Conservation (phyloP, 2,797 vertebrate species). For the Poeciliopsis paucimaculata region DNA sequence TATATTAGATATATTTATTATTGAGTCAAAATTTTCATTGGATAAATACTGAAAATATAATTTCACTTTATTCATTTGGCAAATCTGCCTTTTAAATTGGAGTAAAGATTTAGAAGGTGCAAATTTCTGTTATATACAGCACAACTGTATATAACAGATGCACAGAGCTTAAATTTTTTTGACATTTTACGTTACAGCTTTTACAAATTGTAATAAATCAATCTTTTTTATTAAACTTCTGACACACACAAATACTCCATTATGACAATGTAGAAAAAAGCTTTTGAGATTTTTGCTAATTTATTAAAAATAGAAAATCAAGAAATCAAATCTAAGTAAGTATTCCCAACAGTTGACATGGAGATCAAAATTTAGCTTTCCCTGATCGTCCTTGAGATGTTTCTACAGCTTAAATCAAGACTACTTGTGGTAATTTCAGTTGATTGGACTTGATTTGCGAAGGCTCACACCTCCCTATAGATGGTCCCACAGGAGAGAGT, state of each 20-base stretch:
- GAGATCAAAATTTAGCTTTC: not conserved
- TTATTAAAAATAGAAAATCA: not conserved
- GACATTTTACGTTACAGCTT: not conserved
- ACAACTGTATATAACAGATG: too few species aligned
- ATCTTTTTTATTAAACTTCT: not conserved
- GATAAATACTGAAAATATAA: not conserved
- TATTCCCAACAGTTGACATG: not conserved
- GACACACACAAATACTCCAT: not conserved
- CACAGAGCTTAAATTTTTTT: not conserved
- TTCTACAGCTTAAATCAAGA: too few species aligned
- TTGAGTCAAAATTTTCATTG: not conserved
- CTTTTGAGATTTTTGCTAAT: not conserved
- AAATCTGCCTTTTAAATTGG: not conserved
- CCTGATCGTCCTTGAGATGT: too few species aligned
- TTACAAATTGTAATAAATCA: not conserved
- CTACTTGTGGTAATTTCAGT: not conserved
- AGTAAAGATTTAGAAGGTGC: not conserved
- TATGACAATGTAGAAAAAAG: not conserved
- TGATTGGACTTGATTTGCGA: too few species aligned
- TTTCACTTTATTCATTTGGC: not conserved
- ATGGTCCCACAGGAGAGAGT: not conserved
- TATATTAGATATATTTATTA: too few species aligned
- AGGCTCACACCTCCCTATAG: too few species aligned
- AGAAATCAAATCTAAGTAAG: not conserved
- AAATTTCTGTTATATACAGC: not conserved